Evolutionary conservation across 2,888 invertebrate genomes (phyloP).

Genomic region (Acleris sparsana): DNA sequence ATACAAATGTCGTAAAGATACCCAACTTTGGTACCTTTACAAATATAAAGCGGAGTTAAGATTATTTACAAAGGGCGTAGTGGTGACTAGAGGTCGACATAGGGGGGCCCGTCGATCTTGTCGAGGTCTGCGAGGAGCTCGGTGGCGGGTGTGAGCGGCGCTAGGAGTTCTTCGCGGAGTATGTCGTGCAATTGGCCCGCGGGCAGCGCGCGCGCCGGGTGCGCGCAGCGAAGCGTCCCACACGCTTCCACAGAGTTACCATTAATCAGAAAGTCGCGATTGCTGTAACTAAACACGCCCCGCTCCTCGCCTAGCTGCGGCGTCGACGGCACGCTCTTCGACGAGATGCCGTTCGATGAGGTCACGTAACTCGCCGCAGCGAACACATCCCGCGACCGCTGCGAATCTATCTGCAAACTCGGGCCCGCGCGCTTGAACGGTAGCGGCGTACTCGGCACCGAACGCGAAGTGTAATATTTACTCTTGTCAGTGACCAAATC

Average conservation of each 20-base stretch:
- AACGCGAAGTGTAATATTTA: conserved; percentile 84
- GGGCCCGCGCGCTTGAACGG: conserved; percentile 76
- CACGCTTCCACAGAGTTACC: conserved; percentile 83
- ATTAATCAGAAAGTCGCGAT: conserved; percentile 84
- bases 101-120: conserved; percentile 72
- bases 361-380: conserved; percentile 59
- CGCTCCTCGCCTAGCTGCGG: conserved; percentile 84
- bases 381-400: conserved; percentile 67
- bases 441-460: conserved; percentile 87
- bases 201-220: conserved; percentile 52
- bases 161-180: conserved; percentile 71
- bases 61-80: conserved; percentile 56
- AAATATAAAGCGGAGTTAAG: conserved; percentile 61
- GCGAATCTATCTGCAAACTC: conserved; percentile 68
- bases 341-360: conserved; percentile 80
- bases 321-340: conserved; percentile 91
- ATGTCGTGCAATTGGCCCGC: conserved; percentile 73
- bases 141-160: conserved; percentile 68
- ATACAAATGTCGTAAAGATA: conserved; percentile 71
- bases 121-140: conserved; percentile 75
- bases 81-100: conserved; percentile 77
- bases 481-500: conserved; percentile 68
- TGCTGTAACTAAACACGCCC: conserved; percentile 84
- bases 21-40: conserved; percentile 68
- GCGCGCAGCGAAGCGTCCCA: conserved; percentile 47